Conservation (phyloP, 2,888 invertebrate species). For the Harmothoe impar region DNA sequence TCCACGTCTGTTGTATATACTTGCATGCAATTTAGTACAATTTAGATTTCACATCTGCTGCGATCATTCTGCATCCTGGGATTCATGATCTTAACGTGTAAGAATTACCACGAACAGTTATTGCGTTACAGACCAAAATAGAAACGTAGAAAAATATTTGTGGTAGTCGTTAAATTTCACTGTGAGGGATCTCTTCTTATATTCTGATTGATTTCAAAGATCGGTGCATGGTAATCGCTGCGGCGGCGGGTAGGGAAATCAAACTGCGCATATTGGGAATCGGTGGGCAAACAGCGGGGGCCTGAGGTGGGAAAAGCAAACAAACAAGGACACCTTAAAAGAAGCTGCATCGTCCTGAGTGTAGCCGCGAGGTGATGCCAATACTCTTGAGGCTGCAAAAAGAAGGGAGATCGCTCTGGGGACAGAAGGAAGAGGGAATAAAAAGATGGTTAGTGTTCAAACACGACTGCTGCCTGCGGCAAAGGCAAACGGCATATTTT, state of each 20-base stretch:
- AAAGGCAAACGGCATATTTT: neutral
- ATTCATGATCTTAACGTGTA: too few relatives aligned
- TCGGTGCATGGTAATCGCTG: neutral
- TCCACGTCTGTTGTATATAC: too few relatives aligned
- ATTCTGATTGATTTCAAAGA: too few relatives aligned
- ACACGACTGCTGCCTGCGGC: neutral
- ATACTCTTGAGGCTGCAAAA: conserved; percentile 1
- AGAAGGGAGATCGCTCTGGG: neutral
- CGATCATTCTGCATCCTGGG: too few relatives aligned
- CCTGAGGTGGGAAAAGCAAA: neutral
- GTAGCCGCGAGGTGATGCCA: conserved; percentile 7
- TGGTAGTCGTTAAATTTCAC: too few relatives aligned
- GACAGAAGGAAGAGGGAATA: neutral
- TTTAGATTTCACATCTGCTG: too few relatives aligned
- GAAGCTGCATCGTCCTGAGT: neutral
- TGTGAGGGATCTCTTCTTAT: too few relatives aligned
- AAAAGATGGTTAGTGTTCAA: conserved; percentile 29
- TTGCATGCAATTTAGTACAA: too few relatives aligned
- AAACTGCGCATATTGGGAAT: conserved; percentile 3
- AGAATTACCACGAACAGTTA: too few relatives aligned
- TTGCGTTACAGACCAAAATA: too few relatives aligned
- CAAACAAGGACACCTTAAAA: neutral
- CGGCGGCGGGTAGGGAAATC: neutral
- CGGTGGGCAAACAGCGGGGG: neutral
- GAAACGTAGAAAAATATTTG: too few relatives aligned